Evolutionary conservation across 2,888 invertebrate species (phyloP), one percentile per base, ranked within the genome.

Genomic region (Mechanitis mazaeus): DNA sequence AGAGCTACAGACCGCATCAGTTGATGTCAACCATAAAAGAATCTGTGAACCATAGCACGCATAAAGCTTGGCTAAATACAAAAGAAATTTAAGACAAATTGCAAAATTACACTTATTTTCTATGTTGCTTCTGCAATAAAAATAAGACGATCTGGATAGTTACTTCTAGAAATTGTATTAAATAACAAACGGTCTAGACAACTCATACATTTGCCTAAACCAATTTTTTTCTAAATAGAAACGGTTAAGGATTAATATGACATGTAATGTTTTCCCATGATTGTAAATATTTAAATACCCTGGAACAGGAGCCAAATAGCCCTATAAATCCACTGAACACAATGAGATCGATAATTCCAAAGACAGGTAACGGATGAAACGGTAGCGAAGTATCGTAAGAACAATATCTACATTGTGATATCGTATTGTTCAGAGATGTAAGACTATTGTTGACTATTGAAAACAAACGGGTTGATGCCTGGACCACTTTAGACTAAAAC

Each of bases 321-420:
- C 81, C 75, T 78, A 83, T 85, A 87, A 88, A 87, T 87, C 75
- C 42, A 1, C 75, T 75, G 73, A 75, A 76, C 75, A 86, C 87
- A 89, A 87, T 79, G 75, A 79, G 77, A 86, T 85, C 86, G 81
- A 89, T 87, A 87, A 85, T 86, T 80, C 84, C 79, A 72, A 74
- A 75, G 82, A 82, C 78, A 76, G 69, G 73, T 80, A 88, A 86
- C 86, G 84, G 85, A 76, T 73, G 73, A 77, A 85, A 88, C 89
- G 86, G 89, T 86, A 88, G 89, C 87, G 79, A 83, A 84, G 80
- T 80, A 79, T 76, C 76, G 72, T 77, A 81, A 84, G 85, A 85
- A 88, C 87, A 87, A 87, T 79, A 72, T 72, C 54, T 60, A 74
- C 68, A 77, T 86, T 86, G 82, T 83, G 65, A 71, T 54, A 46